A percentile compares a stretch with the other conserved stretches of the same genome.
Conservation (phyloP, 2,888 invertebrate species). For the Drosophila eohydei region DNA sequence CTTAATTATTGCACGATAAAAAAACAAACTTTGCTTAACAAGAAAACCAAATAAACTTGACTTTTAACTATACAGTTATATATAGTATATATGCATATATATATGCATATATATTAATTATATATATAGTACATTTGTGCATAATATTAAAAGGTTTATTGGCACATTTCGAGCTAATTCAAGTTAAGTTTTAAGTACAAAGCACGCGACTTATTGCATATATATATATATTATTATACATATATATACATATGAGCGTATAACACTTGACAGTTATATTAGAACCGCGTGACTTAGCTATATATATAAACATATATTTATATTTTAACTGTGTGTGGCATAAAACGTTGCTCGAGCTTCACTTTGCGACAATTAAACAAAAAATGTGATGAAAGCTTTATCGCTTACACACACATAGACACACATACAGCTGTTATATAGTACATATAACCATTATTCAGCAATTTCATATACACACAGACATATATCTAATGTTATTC, state of each 20-base stretch:
- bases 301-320: not conserved
- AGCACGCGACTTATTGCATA: slow-evolving; percentile 44
- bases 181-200: slow-evolving; percentile 34
- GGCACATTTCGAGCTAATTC: slow-evolving; percentile 38
- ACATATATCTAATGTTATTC: slow-evolving; percentile 44
- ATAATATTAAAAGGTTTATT: slow-evolving; percentile 48
- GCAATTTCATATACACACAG: slow-evolving; percentile 23
- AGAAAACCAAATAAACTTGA: slow-evolving; percentile 7
- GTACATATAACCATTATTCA: slow-evolving; percentile 52
- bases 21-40: slow-evolving; percentile 33
- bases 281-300: slow-evolving; percentile 48
- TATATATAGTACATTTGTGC: slow-evolving; percentile 4
- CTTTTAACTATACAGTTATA: slow-evolving; percentile 28
- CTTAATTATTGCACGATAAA: slow-evolving; percentile 30
- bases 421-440: slow-evolving; percentile 10
- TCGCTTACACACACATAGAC: slow-evolving; percentile 12
- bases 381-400: slow-evolving; percentile 48
- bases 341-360: slow-evolving; percentile 42
- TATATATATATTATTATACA: not conserved
- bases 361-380: slow-evolving; percentile 39
- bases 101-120: slow-evolving; percentile 6
- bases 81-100: slow-evolving; percentile 1
- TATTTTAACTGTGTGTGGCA: slow-evolving; percentile 30
- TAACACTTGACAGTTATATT: slow-evolving; percentile 34
- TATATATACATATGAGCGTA: not conserved